Base-by-base conservation (phyloP, 2,888 invertebrate species). In the Eustalomyia histrio region DNA sequence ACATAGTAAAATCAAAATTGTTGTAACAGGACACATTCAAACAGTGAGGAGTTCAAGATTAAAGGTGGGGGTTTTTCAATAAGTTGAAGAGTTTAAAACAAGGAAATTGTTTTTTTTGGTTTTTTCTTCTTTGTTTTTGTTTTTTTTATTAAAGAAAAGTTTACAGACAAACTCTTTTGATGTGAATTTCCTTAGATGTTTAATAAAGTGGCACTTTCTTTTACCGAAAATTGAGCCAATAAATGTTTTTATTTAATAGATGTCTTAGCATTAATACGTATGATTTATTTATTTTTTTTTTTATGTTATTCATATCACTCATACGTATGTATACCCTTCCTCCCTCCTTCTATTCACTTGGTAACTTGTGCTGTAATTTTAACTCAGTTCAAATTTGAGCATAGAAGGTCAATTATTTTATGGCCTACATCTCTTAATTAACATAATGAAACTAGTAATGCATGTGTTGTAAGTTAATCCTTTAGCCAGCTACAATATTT, bases 401-500 rank as follows among this genome's bases (percentile, higher is more conserved):
- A 39, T 14, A 39, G 14, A 12, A 39, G 39, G 12, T 39, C 39
- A 39, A 39, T 39, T 39, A 12, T 39, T 39, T 39, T 39, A 39
- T 39, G 39, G 39, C 39, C 9, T 39, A 29, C 29, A n/a, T n/a
- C n/a, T n/a, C n/a, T 6, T 29, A 29, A 29, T 29, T 29, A 29
- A 29, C 29, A 29, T 29, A 29, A 29, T 29, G 7, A 29, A 29
- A 29, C 29, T 29, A 29, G 29, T 29, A 29, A 29, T 29, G 7
- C 7, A 29, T 29, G 7, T 29, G 29, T 12, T 18, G n/a, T 16
- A 67, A 67, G 47, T 76, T 76, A 71, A 76, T 76, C 76, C 61
- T 39, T 64, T 57, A 50, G 63, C 64, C 29, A 64, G 63, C 52
- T 39, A 2, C 29, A 64, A 69, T 64, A 64, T 64, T 76, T 76